A percentile compares a stretch with the other conserved stretches of the same genome.
Conservation (phyloP, 2,113 vertebrate species). For the Neoarius graeffei region DNA sequence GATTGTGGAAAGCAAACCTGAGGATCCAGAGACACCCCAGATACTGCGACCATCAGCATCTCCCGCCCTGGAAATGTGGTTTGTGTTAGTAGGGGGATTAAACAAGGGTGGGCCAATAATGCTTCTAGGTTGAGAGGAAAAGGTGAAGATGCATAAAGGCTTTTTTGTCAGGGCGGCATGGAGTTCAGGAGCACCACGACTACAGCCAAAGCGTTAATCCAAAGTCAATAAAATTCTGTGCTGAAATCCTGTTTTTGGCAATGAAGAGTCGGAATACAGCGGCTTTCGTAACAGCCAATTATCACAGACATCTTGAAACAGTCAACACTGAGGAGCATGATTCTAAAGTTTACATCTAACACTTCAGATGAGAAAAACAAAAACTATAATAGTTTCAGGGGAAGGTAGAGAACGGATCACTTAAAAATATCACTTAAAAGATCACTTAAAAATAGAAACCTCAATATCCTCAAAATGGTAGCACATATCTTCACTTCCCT, state of each 20-base stretch:
- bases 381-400: neutral
- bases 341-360: conserved; percentile 20
- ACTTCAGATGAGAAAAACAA: conserved; percentile 1
- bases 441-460: neutral
- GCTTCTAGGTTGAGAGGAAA: neutral
- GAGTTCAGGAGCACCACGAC: conserved; percentile 14
- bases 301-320: conserved; percentile 42
- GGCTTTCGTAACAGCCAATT: conserved; percentile 44
- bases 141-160: conserved; percentile 35
- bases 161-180: neutral
- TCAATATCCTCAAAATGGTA: neutral
- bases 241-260: conserved; percentile 37
- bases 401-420: neutral
- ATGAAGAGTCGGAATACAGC: conserved; percentile 19
- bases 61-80: conserved; percentile 40
- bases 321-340: conserved; percentile 17
- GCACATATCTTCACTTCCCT: neutral
- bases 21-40: neutral
- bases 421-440: neutral
- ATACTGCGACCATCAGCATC: conserved; percentile 13
- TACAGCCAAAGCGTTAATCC: conserved; percentile 4
- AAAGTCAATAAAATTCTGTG: conserved; percentile 45
- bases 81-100: conserved; percentile 31
- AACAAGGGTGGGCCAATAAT: conserved; percentile 11
- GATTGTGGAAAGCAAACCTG: neutral